Evolutionary conservation across 1,140 invertebrate species (phyloP).

Genomic region (Pectinophora gossypiella): DNA sequence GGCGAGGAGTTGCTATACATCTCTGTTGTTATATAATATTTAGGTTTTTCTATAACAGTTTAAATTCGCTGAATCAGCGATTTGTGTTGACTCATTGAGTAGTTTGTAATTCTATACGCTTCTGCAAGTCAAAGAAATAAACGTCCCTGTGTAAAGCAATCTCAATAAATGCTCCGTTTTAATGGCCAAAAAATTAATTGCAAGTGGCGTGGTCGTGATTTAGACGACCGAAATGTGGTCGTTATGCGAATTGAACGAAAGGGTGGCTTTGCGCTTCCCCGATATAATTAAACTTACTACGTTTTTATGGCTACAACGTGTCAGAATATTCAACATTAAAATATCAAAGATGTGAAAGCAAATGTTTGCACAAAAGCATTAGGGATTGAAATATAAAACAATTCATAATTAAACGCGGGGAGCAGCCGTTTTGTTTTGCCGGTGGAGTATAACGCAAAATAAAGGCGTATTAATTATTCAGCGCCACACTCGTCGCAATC

Average conservation of each 20-base stretch:
- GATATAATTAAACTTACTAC: slow-evolving; percentile 55
- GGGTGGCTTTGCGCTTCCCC: slow-evolving; percentile 37
- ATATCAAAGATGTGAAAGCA: neutral
- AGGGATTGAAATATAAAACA: slow-evolving; percentile 23
- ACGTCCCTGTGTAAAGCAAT: neutral
- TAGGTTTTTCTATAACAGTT: too few species aligned
- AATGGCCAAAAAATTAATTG: slow-evolving; percentile 61
- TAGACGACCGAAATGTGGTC: slow-evolving; percentile 61
- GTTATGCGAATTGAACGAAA: slow-evolving; percentile 62
- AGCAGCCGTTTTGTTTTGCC: slow-evolving; percentile 49
- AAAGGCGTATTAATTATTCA: slow-evolving; percentile 74
- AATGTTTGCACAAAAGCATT: neutral
- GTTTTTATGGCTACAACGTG: slow-evolving; percentile 1
- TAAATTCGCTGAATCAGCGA: too few species aligned
- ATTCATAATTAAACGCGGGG: slow-evolving; percentile 54
- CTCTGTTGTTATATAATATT: too few species aligned
- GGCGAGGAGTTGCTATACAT: too few species aligned
- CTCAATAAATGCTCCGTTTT: slow-evolving; percentile 19
- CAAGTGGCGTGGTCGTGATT: slow-evolving; percentile 58
- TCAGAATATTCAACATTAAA: neutral
- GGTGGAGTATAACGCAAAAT: slow-evolving; percentile 53
- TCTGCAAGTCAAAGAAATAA: neutral
- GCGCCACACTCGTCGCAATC: slow-evolving; percentile 72
- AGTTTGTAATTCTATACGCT: neutral
- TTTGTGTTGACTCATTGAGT: too few species aligned